These are phyloP conservation scores for Parazoanthus atlanticus DNA, from an alignment of 92 coral and sea anemone genomes.

Conservation along the genomic window DNA sequence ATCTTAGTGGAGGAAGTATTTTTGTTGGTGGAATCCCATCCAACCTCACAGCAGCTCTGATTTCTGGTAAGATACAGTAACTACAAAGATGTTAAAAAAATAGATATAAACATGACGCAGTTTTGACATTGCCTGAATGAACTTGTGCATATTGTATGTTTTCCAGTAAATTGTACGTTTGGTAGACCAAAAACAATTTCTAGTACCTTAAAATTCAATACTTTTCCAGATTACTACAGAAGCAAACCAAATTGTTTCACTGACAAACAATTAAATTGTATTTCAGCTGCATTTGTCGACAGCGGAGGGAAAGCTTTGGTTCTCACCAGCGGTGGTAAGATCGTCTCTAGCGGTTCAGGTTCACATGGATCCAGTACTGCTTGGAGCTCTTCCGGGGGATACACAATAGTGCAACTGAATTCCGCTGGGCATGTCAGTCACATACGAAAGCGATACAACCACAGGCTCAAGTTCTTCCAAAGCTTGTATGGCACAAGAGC, in stretches of 20 bases:
- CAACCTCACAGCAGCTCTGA: conserved; percentile 10
- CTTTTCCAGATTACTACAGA: background rate
- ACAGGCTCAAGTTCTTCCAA: conserved; percentile 13
- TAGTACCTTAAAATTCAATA: too few relatives aligned
- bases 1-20: conserved; percentile 80
- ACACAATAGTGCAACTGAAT: conserved; percentile 16
- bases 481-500: conserved; percentile 34
- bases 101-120: too few relatives aligned
- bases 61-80: conserved; percentile 9
- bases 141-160: too few relatives aligned
- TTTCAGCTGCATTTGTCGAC: conserved; percentile 62
- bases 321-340: conserved; percentile 66
- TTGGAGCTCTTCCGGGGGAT: background rate
- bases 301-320: conserved; percentile 80
- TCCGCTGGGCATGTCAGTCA: background rate
- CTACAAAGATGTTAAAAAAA: too few relatives aligned
- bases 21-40: conserved; percentile 49
- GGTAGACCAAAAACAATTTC: too few relatives aligned
- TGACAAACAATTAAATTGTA: background rate
- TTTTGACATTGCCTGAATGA: too few relatives aligned
- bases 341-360: conserved; percentile 59
- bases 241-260: background rate
- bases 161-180: too few relatives aligned
- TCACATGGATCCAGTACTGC: conserved; percentile 49
- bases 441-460: background rate